phyloP scores from a whole-genome alignment of 2,113 vertebrate species.

The Petaurus breviceps region DNA sequence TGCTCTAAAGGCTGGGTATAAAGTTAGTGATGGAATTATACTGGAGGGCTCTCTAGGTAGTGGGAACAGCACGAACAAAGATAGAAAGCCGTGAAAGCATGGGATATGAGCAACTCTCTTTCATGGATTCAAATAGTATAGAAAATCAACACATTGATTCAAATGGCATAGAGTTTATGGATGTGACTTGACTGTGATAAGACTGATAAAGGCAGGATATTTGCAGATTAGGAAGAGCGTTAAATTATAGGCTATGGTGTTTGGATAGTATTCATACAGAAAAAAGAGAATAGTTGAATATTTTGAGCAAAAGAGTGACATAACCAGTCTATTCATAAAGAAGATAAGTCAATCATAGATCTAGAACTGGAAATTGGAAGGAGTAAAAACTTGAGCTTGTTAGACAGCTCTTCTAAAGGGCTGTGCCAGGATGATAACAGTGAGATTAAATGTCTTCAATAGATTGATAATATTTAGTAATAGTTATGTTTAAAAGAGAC shows the following conservation, averaged over 20 bases:
- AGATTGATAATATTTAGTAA: slow-evolving; percentile 8
- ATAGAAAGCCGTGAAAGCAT: too few species aligned
- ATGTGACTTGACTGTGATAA: not conserved
- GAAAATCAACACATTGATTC: too few species aligned
- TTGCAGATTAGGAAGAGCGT: not conserved
- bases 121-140: not conserved
- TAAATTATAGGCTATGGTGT: not conserved
- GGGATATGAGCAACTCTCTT: not conserved
- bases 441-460: not conserved
- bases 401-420: not conserved
- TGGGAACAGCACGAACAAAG: too few species aligned
- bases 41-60: not conserved
- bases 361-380: not conserved
- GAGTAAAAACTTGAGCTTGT: not conserved
- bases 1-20: not conserved
- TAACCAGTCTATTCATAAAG: not conserved
- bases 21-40: not conserved
- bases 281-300: not conserved
- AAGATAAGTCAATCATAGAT: not conserved
- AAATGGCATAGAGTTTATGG: too few species aligned
- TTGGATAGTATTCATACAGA: not conserved
- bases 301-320: not conserved
- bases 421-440: not conserved
- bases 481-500: not conserved
- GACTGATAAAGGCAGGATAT: not conserved